Evolutionary conservation across 1,140 invertebrate genomes (phyloP).

Genomic region (Drosophila obscura): DNA sequence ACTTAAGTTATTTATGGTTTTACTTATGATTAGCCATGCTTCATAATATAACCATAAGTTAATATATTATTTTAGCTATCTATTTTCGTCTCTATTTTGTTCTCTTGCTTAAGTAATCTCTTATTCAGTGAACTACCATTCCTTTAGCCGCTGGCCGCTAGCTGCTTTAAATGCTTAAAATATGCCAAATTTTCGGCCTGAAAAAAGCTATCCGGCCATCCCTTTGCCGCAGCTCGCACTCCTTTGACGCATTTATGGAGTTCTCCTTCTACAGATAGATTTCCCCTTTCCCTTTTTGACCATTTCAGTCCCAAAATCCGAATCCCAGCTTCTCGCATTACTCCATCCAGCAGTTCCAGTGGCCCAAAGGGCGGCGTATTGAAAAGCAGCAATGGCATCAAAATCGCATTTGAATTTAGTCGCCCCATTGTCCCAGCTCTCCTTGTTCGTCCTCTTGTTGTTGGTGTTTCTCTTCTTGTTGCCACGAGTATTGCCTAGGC

Average conservation of each 20-base stretch:
- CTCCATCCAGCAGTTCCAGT: conserved; percentile 5
- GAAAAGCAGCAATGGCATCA: conserved; percentile 77
- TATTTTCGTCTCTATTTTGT: too few relatives aligned
- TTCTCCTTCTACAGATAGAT: neutral
- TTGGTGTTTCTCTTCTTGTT: conserved; percentile 13
- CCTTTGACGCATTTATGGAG: conserved; percentile 52
- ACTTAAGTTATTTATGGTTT: too few relatives aligned
- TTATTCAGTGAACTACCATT: too few relatives aligned
- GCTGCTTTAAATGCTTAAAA: too few relatives aligned
- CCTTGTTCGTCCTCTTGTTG: conserved; percentile 14
- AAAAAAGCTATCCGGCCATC: conserved; percentile 1
- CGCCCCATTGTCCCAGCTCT: conserved; percentile 30
- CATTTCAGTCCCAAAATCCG: conserved; percentile 32
- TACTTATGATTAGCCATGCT: too few relatives aligned
- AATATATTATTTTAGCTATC: too few relatives aligned
- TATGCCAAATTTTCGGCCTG: neutral
- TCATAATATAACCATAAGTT: too few relatives aligned
- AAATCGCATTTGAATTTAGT: conserved; percentile 83
- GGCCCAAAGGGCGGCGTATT: conserved; percentile 58
- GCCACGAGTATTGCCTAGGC: conserved; percentile 34
- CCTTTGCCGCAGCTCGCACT: conserved; percentile 26
- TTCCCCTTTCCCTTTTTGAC: conserved; percentile 1
- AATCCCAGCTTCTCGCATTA: conserved; percentile 6
- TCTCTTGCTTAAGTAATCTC: too few relatives aligned
- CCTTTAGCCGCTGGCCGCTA: too few relatives aligned